These are phyloP conservation scores for Tiliacea aurago DNA, from an alignment of 2,888 invertebrate species.

Conservation along the genomic window DNA sequence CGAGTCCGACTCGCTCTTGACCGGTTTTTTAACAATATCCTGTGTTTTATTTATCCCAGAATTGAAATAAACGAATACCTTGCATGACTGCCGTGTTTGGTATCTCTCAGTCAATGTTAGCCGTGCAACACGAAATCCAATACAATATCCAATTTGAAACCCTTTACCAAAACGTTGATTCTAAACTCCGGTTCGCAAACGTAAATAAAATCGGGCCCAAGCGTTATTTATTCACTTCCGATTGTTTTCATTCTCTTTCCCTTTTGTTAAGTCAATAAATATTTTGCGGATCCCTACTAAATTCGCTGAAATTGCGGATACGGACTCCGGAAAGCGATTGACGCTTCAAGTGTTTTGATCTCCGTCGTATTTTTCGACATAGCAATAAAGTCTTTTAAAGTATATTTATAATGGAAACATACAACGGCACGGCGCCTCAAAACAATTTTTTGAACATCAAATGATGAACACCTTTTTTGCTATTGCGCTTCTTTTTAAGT, in stretches of 20 bases:
- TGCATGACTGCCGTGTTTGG: not conserved
- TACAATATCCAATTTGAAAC: slow-evolving; percentile 25
- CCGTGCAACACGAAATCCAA: not conserved
- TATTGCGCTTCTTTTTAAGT: not conserved
- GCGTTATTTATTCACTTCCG: slow-evolving; percentile 56
- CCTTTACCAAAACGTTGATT: slow-evolving; percentile 23
- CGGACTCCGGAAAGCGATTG: slow-evolving; percentile 28
- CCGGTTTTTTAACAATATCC: not conserved
- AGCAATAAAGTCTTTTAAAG: not conserved
- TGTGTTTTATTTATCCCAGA: not conserved
- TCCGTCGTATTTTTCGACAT: not conserved
- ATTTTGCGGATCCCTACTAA: slow-evolving; percentile 47
- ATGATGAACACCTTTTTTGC: not conserved
- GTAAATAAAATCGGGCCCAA: slow-evolving; percentile 43
- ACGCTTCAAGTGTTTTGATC: slow-evolving; percentile 26
- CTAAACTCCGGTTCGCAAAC: slow-evolving; percentile 30
- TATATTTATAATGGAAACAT: not conserved
- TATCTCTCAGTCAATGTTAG: not conserved
- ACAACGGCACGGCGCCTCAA: not conserved
- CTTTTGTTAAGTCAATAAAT: slow-evolving; percentile 56
- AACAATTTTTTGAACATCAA: not conserved
- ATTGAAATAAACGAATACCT: not conserved
- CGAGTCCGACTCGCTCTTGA: no score
- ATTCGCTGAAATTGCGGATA: slow-evolving; percentile 44
- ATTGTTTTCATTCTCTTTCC: slow-evolving; percentile 47